These are phyloP conservation scores for Teleogryllus occipitalis DNA, from an alignment of 1,140 invertebrate genomes.

Conservation along the genomic window DNA sequence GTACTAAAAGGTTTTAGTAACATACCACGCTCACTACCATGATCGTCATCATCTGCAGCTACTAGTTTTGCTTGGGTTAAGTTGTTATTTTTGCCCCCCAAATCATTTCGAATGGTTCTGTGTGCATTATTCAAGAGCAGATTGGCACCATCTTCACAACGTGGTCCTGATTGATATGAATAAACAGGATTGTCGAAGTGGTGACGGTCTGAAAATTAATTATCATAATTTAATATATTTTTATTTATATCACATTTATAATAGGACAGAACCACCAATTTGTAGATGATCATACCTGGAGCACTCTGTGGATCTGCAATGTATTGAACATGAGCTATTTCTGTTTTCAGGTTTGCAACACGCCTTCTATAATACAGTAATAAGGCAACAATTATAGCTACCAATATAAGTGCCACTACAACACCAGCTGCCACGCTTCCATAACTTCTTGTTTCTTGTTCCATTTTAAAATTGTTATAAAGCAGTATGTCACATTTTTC, in stretches of 20 bases:
- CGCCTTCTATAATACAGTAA: conserved; percentile 69
- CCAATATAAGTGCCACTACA: conserved; percentile 56
- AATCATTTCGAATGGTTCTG: conserved; percentile 53
- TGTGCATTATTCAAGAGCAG: conserved; percentile 40
- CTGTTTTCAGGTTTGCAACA: conserved; percentile 70
- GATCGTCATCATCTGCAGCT: conserved; percentile 40
- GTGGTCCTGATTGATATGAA: conserved; percentile 55
- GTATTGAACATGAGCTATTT: conserved; percentile 82
- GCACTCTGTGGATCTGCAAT: conserved; percentile 64
- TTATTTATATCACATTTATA: not conserved
- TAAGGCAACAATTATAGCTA: conserved; percentile 49
- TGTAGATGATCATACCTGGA: conserved; percentile 41
- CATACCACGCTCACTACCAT: conserved; percentile 35
- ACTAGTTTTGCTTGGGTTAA: conserved; percentile 47
- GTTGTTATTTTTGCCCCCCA: conserved; percentile 50
- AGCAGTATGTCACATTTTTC: conserved; percentile 42
- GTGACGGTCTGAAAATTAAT: conserved; percentile 57
- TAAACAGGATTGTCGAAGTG: conserved; percentile 92
- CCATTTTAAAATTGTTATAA: conserved; percentile 33
- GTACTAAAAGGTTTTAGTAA: not conserved
- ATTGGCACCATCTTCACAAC: conserved; percentile 34
- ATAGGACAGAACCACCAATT: not conserved
- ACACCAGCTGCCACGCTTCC: conserved; percentile 56
- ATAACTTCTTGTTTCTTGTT: conserved; percentile 32
- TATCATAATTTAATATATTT: not conserved